Evolutionary conservation across 2,797 vertebrate species (phyloP), one percentile per base, ranked within the genome.

Genomic region (Steatocranus sp.): DNA sequence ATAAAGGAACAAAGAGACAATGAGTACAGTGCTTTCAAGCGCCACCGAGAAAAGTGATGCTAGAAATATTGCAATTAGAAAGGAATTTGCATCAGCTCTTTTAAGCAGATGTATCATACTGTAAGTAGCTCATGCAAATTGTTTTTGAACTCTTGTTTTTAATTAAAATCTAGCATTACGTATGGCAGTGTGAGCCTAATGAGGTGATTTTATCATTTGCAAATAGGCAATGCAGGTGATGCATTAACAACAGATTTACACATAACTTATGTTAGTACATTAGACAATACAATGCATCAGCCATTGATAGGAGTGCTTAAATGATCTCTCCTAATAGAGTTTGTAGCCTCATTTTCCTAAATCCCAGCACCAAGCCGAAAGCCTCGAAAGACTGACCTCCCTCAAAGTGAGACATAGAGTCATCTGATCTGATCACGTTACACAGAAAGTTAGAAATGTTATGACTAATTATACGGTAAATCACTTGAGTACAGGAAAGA

Each of bases 261-360:
- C 89, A 92, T 87, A 89, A 90, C 84, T 93, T 87, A 92, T 94
- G 91, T 95, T 95, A 86, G 91, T 96, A 93, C 87, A 91, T 91
- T 88, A 92, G 92, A 91, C 92, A 93, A 90, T 89, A 85, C 91
- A 94, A 91, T 85, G 90, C 90, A 93, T 93, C 89, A 93, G 93
- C 88, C 89, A 91, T 81, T 93, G 88, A 92, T 86, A 85, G 80
- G 87, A 50, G 81, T 79, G 83, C 90, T 88, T 89, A 83, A 84
- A 74, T 83, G 25, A 63, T 89, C 56, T 77, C 58, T 56, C 75
- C 78, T 86, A 79, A 61, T 83, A 70, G 48, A 27, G 70, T 88
- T 80, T 87, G 80, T 68, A 75, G 82, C 51, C 75, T 85, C 49
- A 15, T 27, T 83, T 83, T 84, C n/a, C 53, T 82, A 53, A 25